phyloP scores from a whole-genome alignment of 92 coral and sea anemone genomes.

The Heteractis magnifica region DNA sequence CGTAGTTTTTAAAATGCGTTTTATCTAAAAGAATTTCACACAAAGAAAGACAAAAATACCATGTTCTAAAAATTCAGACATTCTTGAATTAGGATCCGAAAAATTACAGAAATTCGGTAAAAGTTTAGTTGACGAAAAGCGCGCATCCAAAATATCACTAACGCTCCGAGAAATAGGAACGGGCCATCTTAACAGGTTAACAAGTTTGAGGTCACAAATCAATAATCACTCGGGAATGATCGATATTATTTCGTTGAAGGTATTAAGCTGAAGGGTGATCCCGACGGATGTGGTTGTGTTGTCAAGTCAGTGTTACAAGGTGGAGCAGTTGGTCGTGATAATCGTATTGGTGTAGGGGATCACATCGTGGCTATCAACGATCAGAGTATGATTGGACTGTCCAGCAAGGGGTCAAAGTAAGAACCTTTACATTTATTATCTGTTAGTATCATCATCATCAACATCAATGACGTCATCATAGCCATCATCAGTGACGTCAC shows the following conservation, averaged over 20 bases:
- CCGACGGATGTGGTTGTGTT: slow-evolving; percentile 89
- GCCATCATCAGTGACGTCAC: neutral
- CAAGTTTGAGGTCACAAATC: neutral
- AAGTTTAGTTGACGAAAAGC: too few species aligned
- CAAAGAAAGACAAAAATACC: too few species aligned
- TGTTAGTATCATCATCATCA: neutral
- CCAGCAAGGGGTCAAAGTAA: slow-evolving; percentile 83
- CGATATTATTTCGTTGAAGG: slow-evolving; percentile 44
- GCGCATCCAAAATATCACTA: too few species aligned
- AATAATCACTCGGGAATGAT: neutral
- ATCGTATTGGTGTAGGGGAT: slow-evolving; percentile 92
- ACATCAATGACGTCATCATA: neutral
- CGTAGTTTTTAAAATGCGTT: too few species aligned
- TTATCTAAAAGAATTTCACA: too few species aligned
- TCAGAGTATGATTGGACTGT: slow-evolving; percentile 86
- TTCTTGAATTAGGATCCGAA: too few species aligned
- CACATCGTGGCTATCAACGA: slow-evolving; percentile 87
- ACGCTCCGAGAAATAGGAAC: too few species aligned
- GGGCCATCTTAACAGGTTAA: too few species aligned
- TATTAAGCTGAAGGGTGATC: slow-evolving; percentile 79
- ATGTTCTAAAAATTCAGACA: too few species aligned
- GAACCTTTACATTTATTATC: neutral
- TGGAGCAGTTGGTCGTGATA: slow-evolving; percentile 92
- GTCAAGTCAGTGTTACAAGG: slow-evolving; percentile 86
- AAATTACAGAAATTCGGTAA: too few species aligned